Conservation (phyloP, 1,140 invertebrate genomes). For the Macrobrachium nipponense region DNA sequence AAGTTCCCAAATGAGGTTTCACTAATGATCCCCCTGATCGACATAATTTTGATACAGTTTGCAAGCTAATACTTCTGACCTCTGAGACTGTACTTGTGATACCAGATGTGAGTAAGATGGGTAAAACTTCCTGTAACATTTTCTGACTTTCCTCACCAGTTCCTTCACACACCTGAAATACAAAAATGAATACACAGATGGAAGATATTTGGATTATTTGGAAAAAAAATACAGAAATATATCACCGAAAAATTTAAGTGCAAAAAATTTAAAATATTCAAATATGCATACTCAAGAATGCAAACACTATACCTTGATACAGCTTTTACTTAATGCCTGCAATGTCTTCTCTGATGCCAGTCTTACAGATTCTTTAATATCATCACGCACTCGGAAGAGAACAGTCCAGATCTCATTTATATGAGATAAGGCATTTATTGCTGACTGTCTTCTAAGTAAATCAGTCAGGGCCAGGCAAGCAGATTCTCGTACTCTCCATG, state of each 20-base stretch:
- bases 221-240: not conserved
- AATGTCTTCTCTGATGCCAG: conserved; percentile 82
- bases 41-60: conserved; percentile 86
- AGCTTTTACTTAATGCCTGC: conserved; percentile 77
- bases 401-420: conserved; percentile 83
- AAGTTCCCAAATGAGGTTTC: conserved; percentile 81
- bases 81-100: conserved; percentile 82
- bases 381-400: conserved; percentile 91
- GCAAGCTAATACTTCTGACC: conserved; percentile 84
- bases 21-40: conserved; percentile 81
- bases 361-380: conserved; percentile 90
- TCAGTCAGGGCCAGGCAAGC: conserved; percentile 89
- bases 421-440: conserved; percentile 71
- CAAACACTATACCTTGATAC: conserved; percentile 55
- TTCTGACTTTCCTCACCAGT: conserved; percentile 84
- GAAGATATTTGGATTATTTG: not conserved
- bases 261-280: not conserved
- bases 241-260: not conserved
- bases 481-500: conserved; percentile 91
- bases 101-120: conserved; percentile 82
- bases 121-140: conserved; percentile 81
- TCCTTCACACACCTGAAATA: conserved; percentile 68
- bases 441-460: conserved; percentile 76
- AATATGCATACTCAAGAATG: not conserved
- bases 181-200: not conserved